Evolutionary conservation across 2,888 invertebrate species (phyloP), one percentile per base, ranked within the genome.

Genomic region (Thumatha senex): DNA sequence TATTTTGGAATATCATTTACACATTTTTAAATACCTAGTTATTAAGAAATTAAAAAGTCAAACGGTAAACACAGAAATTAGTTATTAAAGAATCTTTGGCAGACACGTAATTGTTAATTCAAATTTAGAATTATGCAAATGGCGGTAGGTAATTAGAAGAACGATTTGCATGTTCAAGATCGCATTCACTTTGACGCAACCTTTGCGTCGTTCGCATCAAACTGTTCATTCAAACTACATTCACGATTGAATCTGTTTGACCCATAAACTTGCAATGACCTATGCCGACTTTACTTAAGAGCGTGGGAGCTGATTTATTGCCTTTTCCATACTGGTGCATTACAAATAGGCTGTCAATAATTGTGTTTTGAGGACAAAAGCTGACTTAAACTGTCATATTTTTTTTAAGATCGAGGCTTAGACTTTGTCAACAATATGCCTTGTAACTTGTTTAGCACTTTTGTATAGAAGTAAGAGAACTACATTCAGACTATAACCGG

Each of bases 171-270:
- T 67, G 40, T 51, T 46, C 51, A 66, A 57, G 43, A 36, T 13
- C 44, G 59, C 58, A 40, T 51, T 57, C 63, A 14, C 62, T 67
- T 59, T 57, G 64, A 62, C 33, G 54, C 18, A n/a, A n/a, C n/a
- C n/a, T n/a, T n/a, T n/a, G 47, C 50, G 10, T 52, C 47, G n/a
- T 46, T 58, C 56, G 57, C 54, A 59, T 64, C 49, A 62, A 58
- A 49, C 53, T 46, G 62, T 64, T 54, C 51, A 49, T 65, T 48
- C 46, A 41, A 46, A 48, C 44, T 52, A 4, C 66, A 60, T 46
- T 51, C 61, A 56, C 61, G 66, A 63, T 63, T 56, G 68, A 63
- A 66, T 68, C 46, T 52, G 58, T 44, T 67, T 67, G 68, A 67
- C 63, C 65, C 54, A 67, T 67, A 62, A 60, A 67, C 41, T 34